Evolutionary conservation across 2,113 vertebrate species (phyloP), one percentile per base, ranked within the genome.

Genomic region (Catharus bicknelli): DNA sequence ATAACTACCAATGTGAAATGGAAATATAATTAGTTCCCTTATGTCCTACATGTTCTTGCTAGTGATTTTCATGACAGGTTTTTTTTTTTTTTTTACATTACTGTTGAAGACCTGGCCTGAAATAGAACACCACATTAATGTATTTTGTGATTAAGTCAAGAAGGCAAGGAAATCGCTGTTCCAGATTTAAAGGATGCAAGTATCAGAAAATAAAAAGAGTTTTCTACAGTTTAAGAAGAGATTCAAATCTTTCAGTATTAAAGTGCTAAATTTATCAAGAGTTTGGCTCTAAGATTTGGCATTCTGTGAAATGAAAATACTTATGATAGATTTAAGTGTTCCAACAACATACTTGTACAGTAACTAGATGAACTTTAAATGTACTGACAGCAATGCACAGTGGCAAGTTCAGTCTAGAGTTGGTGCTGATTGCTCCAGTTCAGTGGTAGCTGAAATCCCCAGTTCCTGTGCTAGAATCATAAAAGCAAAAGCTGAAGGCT

Each of bases 301-400:
- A 70, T 59, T 81, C 68, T 78, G 40, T n/a, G 13, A 94, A 94
- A 91, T 36, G 30, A 94, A 93, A 90, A 95, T 72, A 80, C 57
- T 90, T 63, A 15, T 17, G 36, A 54, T 26, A 54, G 94, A 73
- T 42, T n/a, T 27, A 83, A 76, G 34, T 73, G 50, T 80, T 92
- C 57, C 86, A 79, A 67, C 51, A 70, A 45, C 19, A 62, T 1
- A 40, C 23, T 82, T 83, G 50, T 69, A 61, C 34, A 68, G 34
- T 55, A 67, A 86, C 40, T 32, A 68, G 25, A 42, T n/a, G 32
- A 70, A 86, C 48, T 84, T 75, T 58, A 84, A 89, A 78, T 1
- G 4, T 54, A 68, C 68, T 88, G 74, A 72, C 70, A 90, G 64
- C 45, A 59, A 48, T 10, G n/a, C 42, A 64, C 19, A 40, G 42